Conservation (phyloP, 2,113 vertebrate genomes). For the Phyllostomus hastatus region DNA sequence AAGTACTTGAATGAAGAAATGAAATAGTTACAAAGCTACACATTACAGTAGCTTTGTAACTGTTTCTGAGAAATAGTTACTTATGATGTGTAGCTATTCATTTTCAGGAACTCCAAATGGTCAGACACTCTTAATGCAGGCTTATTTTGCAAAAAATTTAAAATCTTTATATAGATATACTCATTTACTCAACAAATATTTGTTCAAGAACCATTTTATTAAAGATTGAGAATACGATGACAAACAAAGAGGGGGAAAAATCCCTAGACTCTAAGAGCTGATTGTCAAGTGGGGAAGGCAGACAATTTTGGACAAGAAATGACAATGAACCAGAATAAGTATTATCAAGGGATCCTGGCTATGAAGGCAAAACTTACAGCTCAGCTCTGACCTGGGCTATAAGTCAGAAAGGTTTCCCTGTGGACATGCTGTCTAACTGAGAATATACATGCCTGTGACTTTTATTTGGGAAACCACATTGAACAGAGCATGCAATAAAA, state of each 20-base stretch:
- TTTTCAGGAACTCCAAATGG: neutral
- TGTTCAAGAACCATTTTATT: neutral
- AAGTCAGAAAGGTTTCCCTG: neutral
- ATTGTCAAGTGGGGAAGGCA: neutral
- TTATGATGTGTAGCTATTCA: neutral
- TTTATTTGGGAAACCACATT: neutral
- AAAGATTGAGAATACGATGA: neutral
- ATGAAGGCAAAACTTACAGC: neutral
- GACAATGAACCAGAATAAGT: conserved; percentile 30
- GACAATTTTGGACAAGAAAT: conserved; percentile 39
- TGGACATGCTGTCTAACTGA: neutral
- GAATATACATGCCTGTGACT: neutral
- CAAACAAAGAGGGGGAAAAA: neutral
- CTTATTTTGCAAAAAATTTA: conserved; percentile 22
- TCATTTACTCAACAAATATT: conserved; percentile 39
- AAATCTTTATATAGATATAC: neutral
- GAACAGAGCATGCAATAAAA: conserved; percentile 26
- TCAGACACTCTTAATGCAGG: neutral
- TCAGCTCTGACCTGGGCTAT: neutral
- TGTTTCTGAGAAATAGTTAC: neutral
- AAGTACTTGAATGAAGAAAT: conserved; percentile 38
- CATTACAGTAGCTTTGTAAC: neutral
- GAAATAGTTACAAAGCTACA: conserved; percentile 40
- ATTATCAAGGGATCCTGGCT: neutral
- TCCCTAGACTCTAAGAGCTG: neutral